Evolutionary conservation across 2,113 vertebrate species (phyloP), one percentile per base, ranked within the genome.

Genomic region (Micronycteris hirsuta): DNA sequence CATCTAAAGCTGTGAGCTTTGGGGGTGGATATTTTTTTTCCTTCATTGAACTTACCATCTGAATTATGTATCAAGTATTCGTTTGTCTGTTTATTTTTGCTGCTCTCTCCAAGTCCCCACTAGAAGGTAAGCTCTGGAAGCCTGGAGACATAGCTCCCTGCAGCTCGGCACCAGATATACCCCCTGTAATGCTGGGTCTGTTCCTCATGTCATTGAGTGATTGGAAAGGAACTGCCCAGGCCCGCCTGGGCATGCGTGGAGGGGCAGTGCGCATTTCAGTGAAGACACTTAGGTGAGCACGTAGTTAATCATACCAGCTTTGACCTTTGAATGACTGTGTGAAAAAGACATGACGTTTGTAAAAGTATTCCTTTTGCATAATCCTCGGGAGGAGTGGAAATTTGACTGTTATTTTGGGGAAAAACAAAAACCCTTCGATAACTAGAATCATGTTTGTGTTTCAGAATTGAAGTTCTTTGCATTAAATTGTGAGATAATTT

Each of bases 171-270:
- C 17, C 36, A 8, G 22, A 7, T 7, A 17, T 2, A 20, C 9
- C 5, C 47, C 22, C 10, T 38, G 0, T 16, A 22, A 81, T n/a
- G 11, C 54, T 56, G 0, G 0, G 0, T 47, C 36, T 49, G 8
- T 38, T 73, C 24, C n/a, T 68, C 33, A 3, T 14, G 0, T 65
- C 67, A 45, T 24, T 19, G 11, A 52, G n/a, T 24, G 52, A 28
- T 43, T 16, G 15, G 49, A 5, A 41, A 12, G 28, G 31, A 10
- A 20, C 4, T 80, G 47, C 17, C 5, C 15, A 10, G 22, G 36
- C 16, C 16, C 38, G 6, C 5, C 1, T 17, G 16, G 19, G 7
- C 41, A 2, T 33, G 41, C 0, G 1, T 28, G 9, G 28, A 58
- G 41, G 6, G 0, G 6, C 16, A n/a, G 38, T 13, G n/a, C 26